Base-by-base conservation (phyloP, 2,888 invertebrate genomes). In the Gnatocerus cornutus region DNA sequence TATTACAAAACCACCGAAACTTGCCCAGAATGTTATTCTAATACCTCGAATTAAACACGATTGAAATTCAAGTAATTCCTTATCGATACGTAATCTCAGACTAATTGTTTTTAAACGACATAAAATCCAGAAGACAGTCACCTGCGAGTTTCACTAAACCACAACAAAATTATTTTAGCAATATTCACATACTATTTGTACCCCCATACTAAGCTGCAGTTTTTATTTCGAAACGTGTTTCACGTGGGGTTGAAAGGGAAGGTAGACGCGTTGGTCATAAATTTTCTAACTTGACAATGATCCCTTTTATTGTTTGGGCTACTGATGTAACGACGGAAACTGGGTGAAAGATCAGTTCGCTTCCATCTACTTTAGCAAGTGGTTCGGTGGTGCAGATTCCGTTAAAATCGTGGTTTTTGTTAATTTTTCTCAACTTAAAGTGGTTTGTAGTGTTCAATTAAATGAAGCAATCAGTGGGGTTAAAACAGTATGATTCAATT, bases 221-320 rank as follows among this genome's bases (percentile, higher is more conserved):
- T 50, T 27, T 13, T n/a, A 53, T 37, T 46, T 37, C 12, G 4
- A 39, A 61, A 50, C 61, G 61, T 61, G 61, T 61, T 61, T 21
- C 39, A 71, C 69, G 53, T 71, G 69, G 30, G 75, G 71, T 76
- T 73, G 74, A 79, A 77, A 80, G 79, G 81, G 81, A 80, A 78
- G 79, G 80, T 78, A 77, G 77, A 77, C 73, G 77, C 77, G 72
- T 78, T 74, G 80, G 83, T 83, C 83, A 87, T 88, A 87, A 87
- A 87, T 88, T 87, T 87, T 85, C 84, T 82, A 81, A 84, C 83
- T 84, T 86, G 86, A 85, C 86, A 86, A 85, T 84, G 85, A 87
- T 86, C 85, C 85, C 86, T 84, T 86, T 86, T 86, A 85, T 86
- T 84, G 83, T 83, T 81, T 79, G 79, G 81, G 82, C 82, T 81